A percentile compares a stretch with the other conserved stretches of the same genome.
These are phyloP conservation scores for Myodes glareolus DNA, from an alignment of 2,113 vertebrate species.

Conservation along the genomic window DNA sequence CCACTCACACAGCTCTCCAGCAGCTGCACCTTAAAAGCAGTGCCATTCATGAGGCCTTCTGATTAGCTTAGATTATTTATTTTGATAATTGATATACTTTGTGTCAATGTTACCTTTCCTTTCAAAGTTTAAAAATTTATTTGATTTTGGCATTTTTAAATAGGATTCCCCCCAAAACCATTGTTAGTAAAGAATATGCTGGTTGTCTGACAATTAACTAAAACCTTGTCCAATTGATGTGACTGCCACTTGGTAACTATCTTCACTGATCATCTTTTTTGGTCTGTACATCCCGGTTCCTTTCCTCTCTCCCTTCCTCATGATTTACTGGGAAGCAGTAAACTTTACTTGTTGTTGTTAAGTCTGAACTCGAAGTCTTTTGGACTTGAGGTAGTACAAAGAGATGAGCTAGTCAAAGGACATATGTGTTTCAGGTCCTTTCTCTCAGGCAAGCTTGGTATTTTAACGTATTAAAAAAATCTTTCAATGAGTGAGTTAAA, in stretches of 20 bases:
- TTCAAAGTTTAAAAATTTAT: neutral
- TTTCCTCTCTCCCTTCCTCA: neutral
- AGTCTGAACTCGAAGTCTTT: neutral
- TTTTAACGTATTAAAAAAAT: neutral
- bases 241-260: neutral
- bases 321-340: conserved; percentile 12
- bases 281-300: neutral
- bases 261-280: neutral
- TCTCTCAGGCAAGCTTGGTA: neutral
- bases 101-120: conserved; percentile 12
- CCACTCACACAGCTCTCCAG: neutral
- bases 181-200: neutral
- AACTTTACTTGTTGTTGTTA: neutral
- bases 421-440: neutral
- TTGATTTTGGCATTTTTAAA: neutral
- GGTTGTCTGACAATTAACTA: neutral
- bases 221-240: neutral
- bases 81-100: neutral
- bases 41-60: neutral
- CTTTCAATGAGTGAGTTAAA: neutral
- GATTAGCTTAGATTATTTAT: conserved; percentile 10
- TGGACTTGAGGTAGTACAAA: neutral
- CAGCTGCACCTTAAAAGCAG: neutral
- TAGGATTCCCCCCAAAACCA: neutral
- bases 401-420: neutral